Conservation (phyloP, 1,140 invertebrate species). For the Wasmannia auropunctata region DNA sequence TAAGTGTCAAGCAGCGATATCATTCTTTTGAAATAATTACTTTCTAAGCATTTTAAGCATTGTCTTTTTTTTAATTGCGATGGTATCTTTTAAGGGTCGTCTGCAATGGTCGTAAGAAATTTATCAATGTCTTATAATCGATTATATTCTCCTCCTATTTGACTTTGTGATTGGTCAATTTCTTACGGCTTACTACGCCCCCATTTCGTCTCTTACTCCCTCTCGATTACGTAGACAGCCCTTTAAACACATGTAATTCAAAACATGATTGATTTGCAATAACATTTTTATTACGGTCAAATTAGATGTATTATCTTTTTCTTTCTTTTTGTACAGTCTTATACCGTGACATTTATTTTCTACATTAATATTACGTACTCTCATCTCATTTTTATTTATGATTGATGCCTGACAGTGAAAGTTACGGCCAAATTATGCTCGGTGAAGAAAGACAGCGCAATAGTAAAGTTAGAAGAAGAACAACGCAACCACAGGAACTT, state of each 20-base stretch:
- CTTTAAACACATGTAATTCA: too few species aligned
- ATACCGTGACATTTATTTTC: neutral
- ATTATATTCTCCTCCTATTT: too few species aligned
- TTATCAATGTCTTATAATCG: too few species aligned
- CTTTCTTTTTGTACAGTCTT: neutral
- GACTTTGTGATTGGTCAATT: too few species aligned
- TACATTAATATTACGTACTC: neutral
- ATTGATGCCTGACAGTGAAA: conserved; percentile 79
- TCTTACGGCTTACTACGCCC: too few species aligned
- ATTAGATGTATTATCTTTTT: neutral
- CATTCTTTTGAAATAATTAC: neutral
- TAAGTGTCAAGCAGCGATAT: conserved; percentile 68
- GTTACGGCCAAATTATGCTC: conserved; percentile 77
- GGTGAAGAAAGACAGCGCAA: conserved; percentile 80
- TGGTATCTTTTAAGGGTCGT: neutral
- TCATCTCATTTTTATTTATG: conserved; percentile 21
- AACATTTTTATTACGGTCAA: neutral
- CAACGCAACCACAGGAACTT: conserved; percentile 89
- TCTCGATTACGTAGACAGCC: too few species aligned
- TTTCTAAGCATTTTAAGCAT: conserved; percentile 17
- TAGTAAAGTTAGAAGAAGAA: conserved; percentile 88
- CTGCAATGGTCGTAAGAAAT: too few species aligned
- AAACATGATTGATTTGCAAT: too few species aligned
- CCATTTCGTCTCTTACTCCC: too few species aligned
- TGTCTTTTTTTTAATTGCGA: neutral